phyloP scores from a whole-genome alignment of 1,140 invertebrate species.

The Eueides isabella region DNA sequence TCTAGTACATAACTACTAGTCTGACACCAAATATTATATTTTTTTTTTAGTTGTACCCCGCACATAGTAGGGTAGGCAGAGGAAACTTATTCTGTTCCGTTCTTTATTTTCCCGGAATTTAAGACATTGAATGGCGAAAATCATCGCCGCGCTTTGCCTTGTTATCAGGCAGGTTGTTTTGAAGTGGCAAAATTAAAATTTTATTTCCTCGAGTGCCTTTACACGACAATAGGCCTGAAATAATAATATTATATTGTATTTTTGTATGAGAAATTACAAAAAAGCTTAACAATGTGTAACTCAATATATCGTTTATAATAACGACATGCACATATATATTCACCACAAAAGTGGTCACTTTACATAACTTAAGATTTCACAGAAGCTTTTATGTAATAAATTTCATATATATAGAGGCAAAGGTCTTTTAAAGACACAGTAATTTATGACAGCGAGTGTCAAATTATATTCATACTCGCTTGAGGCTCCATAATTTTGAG shows the following conservation, averaged over 20 bases:
- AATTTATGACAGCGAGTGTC: conserved; percentile 67
- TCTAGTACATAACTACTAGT: no score
- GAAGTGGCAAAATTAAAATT: no score
- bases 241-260: background rate
- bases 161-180: no score
- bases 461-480: conserved; percentile 58
- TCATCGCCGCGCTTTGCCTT: no score
- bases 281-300: background rate
- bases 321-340: background rate
- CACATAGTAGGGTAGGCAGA: no score
- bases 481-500: conserved; percentile 57
- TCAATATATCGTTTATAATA: background rate
- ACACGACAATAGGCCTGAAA: background rate
- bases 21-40: no score
- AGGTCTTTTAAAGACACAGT: conserved; percentile 43
- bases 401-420: conserved; percentile 50
- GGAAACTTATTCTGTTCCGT: no score
- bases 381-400: conserved; percentile 57
- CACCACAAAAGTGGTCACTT: conserved; percentile 36
- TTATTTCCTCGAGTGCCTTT: no score
- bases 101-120: no score
- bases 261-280: background rate
- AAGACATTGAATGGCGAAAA: no score
- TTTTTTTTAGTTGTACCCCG: no score
- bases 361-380: conserved; percentile 54